Percentiles rank a stretch among this genome's conserved stretches.
These are phyloP conservation scores for Andricus curvator DNA, from an alignment of 2,888 invertebrate species.

Conservation along the genomic window DNA sequence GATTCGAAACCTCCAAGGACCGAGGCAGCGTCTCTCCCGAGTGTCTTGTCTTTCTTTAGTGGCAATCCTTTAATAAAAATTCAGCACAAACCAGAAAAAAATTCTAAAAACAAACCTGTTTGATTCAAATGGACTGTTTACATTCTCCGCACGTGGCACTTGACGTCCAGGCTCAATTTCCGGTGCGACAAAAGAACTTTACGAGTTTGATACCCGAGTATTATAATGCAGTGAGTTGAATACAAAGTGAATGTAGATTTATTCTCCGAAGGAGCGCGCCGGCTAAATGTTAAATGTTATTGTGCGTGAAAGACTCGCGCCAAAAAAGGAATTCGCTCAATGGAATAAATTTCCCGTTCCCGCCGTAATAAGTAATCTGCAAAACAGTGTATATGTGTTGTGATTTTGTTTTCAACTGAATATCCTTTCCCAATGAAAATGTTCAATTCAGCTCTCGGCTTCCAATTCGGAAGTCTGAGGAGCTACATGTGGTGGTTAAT, in stretches of 20 bases:
- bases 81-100: neutral
- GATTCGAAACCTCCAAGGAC: neutral
- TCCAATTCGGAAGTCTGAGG: neutral
- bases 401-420: neutral
- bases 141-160: conserved; percentile 9
- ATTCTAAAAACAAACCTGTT: neutral
- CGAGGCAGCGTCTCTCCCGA: neutral
- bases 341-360: neutral
- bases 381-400: neutral
- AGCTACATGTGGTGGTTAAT: conserved; percentile 60
- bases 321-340: neutral
- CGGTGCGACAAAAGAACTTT: neutral
- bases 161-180: conserved; percentile 5
- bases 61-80: neutral
- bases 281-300: conserved; percentile 23
- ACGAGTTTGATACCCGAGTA: conserved; percentile 9
- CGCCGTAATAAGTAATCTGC: neutral
- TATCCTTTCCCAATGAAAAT: neutral
- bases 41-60: neutral
- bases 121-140: conserved; percentile 13
- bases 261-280: neutral
- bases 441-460: neutral
- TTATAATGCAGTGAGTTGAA: conserved; percentile 14
- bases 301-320: neutral
- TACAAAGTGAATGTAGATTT: conserved; percentile 28